phyloP scores from a whole-genome alignment of 2,797 vertebrate genomes.

The Eleutherodactylus coqui region DNA sequence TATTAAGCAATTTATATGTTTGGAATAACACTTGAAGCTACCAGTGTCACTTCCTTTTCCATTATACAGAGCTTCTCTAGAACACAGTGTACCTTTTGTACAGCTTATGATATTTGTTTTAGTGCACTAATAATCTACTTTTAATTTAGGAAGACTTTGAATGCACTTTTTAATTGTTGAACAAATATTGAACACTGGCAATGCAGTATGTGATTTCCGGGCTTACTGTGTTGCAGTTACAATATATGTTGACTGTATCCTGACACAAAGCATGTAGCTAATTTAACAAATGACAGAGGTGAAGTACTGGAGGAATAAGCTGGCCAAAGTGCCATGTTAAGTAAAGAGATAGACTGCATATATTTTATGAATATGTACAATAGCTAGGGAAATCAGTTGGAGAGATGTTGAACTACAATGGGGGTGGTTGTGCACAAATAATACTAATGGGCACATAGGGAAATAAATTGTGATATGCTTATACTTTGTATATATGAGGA shows the following conservation, averaged over 20 bases:
- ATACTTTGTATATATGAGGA: no score
- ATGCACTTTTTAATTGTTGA: constrained; percentile 39
- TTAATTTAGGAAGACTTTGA: constrained; percentile 36
- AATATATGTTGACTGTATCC: background rate
- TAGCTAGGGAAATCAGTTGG: background rate
- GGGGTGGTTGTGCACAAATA: no score
- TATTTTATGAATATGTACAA: background rate
- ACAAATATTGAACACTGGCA: constrained; percentile 38
- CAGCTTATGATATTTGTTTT: constrained; percentile 30
- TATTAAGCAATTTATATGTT: background rate
- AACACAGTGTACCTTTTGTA: constrained; percentile 8
- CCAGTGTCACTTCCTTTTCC: background rate
- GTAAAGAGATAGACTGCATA: background rate
- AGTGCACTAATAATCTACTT: constrained; percentile 19
- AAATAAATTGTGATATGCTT: no score
- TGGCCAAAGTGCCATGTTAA: background rate
- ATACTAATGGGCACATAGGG: no score
- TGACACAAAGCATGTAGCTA: background rate
- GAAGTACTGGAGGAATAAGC: background rate
- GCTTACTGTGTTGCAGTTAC: constrained; percentile 8
- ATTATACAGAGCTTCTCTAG: background rate
- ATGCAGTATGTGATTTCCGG: constrained; percentile 16
- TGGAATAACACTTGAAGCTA: background rate
- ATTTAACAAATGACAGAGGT: background rate
- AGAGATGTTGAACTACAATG: background rate